A percentile compares a stretch with the other conserved stretches of the same genome.
Evolutionary conservation across 2,113 vertebrate genomes (phyloP).

Genomic region (Garra rufa): DNA sequence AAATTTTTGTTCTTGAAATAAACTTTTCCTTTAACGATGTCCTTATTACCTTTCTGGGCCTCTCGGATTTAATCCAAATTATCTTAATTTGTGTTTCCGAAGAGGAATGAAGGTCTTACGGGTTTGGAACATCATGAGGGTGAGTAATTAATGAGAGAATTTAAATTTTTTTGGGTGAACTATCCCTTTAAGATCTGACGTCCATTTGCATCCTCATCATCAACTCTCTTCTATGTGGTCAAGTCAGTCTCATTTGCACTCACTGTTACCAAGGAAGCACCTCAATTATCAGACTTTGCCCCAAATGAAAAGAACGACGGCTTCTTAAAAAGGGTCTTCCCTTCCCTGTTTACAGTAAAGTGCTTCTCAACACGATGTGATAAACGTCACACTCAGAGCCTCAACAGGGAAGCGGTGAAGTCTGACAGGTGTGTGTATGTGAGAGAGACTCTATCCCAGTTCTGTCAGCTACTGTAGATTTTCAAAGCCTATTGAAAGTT

Average conservation of each 20-base stretch:
- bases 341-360: conserved; percentile 18
- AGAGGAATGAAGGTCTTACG: too few species aligned
- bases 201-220: not conserved
- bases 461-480: conserved; percentile 33
- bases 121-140: not conserved
- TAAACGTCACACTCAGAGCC: not conserved
- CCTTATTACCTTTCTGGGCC: too few species aligned
- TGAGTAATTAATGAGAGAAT: not conserved
- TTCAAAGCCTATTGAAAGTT: conserved; percentile 16
- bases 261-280: not conserved
- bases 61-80: too few species aligned
- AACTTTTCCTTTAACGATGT: too few species aligned
- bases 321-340: conserved; percentile 1
- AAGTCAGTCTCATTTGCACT: not conserved
- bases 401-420: not conserved
- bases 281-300: not conserved
- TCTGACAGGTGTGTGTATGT: not conserved
- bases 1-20: too few species aligned
- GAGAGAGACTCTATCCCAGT: conserved; percentile 16
- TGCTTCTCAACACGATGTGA: not conserved
- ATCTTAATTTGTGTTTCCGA: too few species aligned
- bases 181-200: not conserved
- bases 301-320: not conserved
- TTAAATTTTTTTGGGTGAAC: not conserved
- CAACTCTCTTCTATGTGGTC: not conserved